Evolutionary conservation across 2,797 vertebrate species (phyloP), one percentile per base, ranked within the genome.

Genomic region (Decapterus maruadsi): DNA sequence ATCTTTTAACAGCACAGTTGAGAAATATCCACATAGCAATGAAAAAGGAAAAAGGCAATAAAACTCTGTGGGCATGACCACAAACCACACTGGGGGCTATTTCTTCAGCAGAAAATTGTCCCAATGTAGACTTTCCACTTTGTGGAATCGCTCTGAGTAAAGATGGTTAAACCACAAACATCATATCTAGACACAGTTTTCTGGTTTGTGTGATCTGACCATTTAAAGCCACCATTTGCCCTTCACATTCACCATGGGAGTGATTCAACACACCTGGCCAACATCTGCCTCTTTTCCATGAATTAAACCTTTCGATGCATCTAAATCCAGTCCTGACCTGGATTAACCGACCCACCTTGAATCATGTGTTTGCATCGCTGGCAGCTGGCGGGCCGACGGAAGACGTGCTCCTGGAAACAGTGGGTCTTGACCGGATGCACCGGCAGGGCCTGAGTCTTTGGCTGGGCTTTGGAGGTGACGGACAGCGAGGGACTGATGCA

Each of bases 391-490:
- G 95, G 95, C 72, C 96, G 91, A 73, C 97, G 97, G 93, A 98
- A 97, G 91, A 96, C 80, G 17, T 97, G 94, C 64, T 98, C 97
- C 90, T 97, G 96, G 91, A 98, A 98, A 86, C 93, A 95, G 94
- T 98, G 97, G 1, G 94, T 95, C 74, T 95, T 95, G 64, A 95
- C 53, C 1, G 94, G 81, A 65, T 84, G 84, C 13, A 58, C 45
- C 1, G 43, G 90, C 78, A 89, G 95, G 69, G 92, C 90, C 60
- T 94, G 91, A 83, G 48, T 90, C 53, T 94, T 93, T 31, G 22
- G 89, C 85, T 83, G 95, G 66, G 74, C 79, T 22, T 93, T 94
- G 56, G 91, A 93, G 75, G 70, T 81, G 12, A 86, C 80, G 4
- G 95, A 93, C 7, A 94, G 87, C 6, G 89, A 92, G 73, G 93